Conservation (phyloP, 1,140 invertebrate genomes). For the Lethrus apterus region DNA sequence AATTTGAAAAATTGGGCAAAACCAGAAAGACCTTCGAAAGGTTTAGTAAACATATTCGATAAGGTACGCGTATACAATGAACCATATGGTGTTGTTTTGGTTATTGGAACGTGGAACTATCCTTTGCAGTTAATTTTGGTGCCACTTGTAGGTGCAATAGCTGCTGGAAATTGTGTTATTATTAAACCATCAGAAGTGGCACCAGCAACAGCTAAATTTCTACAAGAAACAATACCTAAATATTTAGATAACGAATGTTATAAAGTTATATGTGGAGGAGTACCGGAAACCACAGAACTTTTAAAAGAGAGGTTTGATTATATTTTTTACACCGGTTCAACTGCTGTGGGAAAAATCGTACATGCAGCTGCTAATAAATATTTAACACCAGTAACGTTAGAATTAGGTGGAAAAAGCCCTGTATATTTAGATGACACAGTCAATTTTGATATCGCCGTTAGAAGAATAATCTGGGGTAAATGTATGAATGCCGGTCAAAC, state of each 20-base stretch:
- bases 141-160: slow-evolving; percentile 74
- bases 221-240: slow-evolving; percentile 75
- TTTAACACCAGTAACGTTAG: slow-evolving; percentile 89
- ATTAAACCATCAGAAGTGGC: slow-evolving; percentile 96
- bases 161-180: slow-evolving; percentile 89
- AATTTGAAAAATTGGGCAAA: slow-evolving; percentile 61
- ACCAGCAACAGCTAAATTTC: slow-evolving; percentile 57
- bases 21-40: slow-evolving; percentile 39
- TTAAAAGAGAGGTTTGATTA: slow-evolving; percentile 91
- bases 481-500: slow-evolving; percentile 91
- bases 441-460: slow-evolving; percentile 63
- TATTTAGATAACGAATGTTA: slow-evolving; percentile 70
- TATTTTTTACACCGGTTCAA: slow-evolving; percentile 95
- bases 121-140: slow-evolving; percentile 90
- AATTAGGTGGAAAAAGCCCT: slow-evolving; percentile 87
- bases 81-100: slow-evolving; percentile 77
- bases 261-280: slow-evolving; percentile 63
- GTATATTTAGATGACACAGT: slow-evolving; percentile 75
- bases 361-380: slow-evolving; percentile 83
- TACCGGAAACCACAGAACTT: slow-evolving; percentile 76
- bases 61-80: slow-evolving; percentile 62
- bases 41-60: slow-evolving; percentile 62
- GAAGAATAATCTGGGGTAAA: slow-evolving; percentile 92
- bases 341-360: slow-evolving; percentile 80
- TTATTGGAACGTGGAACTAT: slow-evolving; percentile 96